These are phyloP conservation scores for Drosophila yooni DNA, from an alignment of 2,888 invertebrate species.

Conservation along the genomic window DNA sequence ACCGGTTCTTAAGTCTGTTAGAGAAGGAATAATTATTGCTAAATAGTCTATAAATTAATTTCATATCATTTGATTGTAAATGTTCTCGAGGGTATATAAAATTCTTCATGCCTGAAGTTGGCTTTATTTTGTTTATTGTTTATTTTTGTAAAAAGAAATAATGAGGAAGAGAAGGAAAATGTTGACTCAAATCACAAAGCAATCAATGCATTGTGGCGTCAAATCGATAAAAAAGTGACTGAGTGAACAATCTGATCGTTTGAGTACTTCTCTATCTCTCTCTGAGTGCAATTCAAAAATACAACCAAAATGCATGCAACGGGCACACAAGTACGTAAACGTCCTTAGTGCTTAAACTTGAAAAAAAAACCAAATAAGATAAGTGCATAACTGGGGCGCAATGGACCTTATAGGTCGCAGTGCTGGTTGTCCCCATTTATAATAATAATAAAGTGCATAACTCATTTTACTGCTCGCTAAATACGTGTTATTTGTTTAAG, in stretches of 20 bases:
- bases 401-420: too few relatives aligned
- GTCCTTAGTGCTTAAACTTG: constrained; percentile 12
- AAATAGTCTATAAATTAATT: constrained; percentile 3
- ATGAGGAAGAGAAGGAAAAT: neutral
- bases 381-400: too few relatives aligned
- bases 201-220: neutral
- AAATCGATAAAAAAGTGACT: too few relatives aligned
- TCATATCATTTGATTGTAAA: neutral
- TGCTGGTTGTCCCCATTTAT: too few relatives aligned
- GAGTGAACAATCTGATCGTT: too few relatives aligned
- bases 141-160: constrained; percentile 29
- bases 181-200: neutral
- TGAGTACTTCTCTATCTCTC: too few relatives aligned
- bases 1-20: neutral
- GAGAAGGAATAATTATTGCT: neutral
- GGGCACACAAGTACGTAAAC: neutral
- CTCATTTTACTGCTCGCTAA: constrained; percentile 48
- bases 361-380: neutral
- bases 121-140: neutral
- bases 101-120: constrained; percentile 7
- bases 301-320: neutral
- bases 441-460: constrained; percentile 26
- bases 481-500: constrained; percentile 67
- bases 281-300: too few relatives aligned
- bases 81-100: constrained; percentile 18